Conservation (phyloP, 1,140 invertebrate species). For the Xylocopa sonorina region DNA sequence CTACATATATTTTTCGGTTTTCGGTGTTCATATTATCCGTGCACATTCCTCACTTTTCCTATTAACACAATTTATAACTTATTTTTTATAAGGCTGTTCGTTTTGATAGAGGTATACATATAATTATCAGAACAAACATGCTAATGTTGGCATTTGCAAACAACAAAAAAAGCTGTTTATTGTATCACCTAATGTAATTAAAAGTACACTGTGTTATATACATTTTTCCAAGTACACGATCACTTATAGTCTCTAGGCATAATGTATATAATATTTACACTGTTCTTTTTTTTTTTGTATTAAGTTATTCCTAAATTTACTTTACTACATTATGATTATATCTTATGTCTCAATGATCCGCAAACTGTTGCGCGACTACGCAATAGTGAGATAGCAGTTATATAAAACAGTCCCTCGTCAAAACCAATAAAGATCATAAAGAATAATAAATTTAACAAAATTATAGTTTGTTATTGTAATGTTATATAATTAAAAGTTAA, state of each 20-base stretch:
- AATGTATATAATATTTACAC: constrained; percentile 77
- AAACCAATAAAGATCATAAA: constrained; percentile 78
- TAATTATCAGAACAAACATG: constrained; percentile 52
- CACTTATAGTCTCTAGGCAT: constrained; percentile 79
- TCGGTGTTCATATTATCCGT: constrained; percentile 16
- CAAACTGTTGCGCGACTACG: constrained; percentile 75
- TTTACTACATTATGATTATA: constrained; percentile 76
- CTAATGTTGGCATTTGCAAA: constrained; percentile 76
- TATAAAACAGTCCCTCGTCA: constrained; percentile 81
- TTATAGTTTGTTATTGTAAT: constrained; percentile 72
- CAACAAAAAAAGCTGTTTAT: constrained; percentile 82
- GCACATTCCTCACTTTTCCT: constrained; percentile 20
- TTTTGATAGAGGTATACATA: constrained; percentile 28
- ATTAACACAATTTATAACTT: constrained; percentile 35
- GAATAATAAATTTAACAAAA: constrained; percentile 78
- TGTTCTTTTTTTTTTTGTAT: constrained; percentile 70
- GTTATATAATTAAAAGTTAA: constrained; percentile 75
- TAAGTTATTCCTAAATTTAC: constrained; percentile 75
- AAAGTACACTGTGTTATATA: constrained; percentile 83
- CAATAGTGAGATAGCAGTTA: constrained; percentile 77
- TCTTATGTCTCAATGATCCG: constrained; percentile 48
- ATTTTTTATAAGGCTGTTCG: constrained; percentile 23
- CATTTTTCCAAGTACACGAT: constrained; percentile 81
- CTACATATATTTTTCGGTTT: constrained; percentile 15
- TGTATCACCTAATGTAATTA: constrained; percentile 81